Evolutionary conservation across 2,888 invertebrate genomes (phyloP).

Genomic region (Notocelia uddmanniana): DNA sequence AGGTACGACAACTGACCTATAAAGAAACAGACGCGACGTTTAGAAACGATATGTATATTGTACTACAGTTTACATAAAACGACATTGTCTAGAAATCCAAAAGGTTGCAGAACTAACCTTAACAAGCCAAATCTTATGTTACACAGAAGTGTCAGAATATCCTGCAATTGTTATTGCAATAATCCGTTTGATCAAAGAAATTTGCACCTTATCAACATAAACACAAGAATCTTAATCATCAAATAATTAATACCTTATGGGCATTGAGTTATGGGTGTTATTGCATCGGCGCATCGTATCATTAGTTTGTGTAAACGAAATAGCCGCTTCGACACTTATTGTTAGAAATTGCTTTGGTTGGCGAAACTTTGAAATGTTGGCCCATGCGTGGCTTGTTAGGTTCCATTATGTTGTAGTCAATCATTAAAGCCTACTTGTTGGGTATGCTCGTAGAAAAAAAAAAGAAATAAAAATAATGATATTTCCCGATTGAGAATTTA

Average conservation of each 20-base stretch:
- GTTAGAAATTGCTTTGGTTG: conserved; percentile 3
- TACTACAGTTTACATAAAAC: too few relatives aligned
- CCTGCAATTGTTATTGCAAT: background rate
- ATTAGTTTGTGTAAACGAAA: conserved; percentile 13
- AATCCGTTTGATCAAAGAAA: background rate
- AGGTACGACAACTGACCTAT: too few relatives aligned
- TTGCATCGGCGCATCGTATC: background rate
- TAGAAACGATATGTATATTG: too few relatives aligned
- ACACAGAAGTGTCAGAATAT: background rate
- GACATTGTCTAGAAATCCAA: background rate
- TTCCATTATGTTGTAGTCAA: background rate
- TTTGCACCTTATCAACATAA: background rate
- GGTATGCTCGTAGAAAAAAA: too few relatives aligned
- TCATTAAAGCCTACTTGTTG: background rate
- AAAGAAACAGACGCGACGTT: too few relatives aligned
- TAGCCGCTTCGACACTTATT: conserved; percentile 24
- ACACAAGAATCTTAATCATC: background rate
- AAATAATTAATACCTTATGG: background rate
- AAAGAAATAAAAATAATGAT: too few relatives aligned
- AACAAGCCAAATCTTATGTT: conserved; percentile 2
- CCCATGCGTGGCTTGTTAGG: conserved; percentile 19
- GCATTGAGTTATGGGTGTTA: background rate
- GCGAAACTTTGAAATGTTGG: conserved; percentile 23
- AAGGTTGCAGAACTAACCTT: background rate
- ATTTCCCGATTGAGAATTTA: too few relatives aligned